Percentiles rank a stretch among this genome's conserved stretches.
phyloP scores from a whole-genome alignment of 2,797 vertebrate genomes.

The Acrossocheilus wenchowensis region DNA sequence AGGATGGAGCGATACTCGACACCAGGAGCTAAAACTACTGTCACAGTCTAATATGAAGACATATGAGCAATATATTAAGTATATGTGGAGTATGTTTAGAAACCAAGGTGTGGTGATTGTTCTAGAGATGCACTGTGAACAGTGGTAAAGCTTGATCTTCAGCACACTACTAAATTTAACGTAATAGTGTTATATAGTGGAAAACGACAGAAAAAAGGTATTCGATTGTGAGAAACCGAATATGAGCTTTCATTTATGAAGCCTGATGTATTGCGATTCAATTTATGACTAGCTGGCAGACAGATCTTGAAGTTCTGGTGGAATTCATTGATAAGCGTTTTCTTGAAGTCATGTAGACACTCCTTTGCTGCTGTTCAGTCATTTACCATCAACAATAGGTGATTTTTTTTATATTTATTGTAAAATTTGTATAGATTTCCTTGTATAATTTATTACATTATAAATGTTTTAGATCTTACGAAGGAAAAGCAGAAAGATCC shows the following conservation, averaged over 20 bases:
- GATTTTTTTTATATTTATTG: background rate
- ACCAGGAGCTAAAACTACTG: constrained; percentile 42
- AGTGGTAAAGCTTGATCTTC: constrained; percentile 8
- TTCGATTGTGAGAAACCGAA: background rate
- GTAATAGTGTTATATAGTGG: constrained; percentile 23
- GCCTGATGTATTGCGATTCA: background rate
- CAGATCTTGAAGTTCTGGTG: background rate
- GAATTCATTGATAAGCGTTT: background rate
- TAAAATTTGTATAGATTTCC: constrained; percentile 32
- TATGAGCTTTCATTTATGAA: constrained; percentile 7
- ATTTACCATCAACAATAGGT: constrained; percentile 1
- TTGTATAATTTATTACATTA: constrained; percentile 24
- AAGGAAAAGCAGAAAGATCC: background rate
- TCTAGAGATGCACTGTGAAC: constrained; percentile 40
- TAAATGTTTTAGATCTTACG: background rate
- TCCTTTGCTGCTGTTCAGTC: constrained; percentile 23
- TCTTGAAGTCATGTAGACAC: constrained; percentile 10
- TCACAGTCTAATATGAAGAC: constrained; percentile 44
- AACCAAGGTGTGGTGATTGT: constrained; percentile 26
- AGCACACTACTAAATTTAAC: constrained; percentile 2
- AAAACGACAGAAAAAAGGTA: background rate
- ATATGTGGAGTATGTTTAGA: constrained; percentile 26
- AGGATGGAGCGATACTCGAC: background rate
- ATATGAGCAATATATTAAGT: constrained; percentile 27
- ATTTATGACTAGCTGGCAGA: constrained; percentile 8